Evolutionary conservation across 2,888 invertebrate species (phyloP), one percentile per base, ranked within the genome.

Genomic region (Trypoxylon attenuatum): DNA sequence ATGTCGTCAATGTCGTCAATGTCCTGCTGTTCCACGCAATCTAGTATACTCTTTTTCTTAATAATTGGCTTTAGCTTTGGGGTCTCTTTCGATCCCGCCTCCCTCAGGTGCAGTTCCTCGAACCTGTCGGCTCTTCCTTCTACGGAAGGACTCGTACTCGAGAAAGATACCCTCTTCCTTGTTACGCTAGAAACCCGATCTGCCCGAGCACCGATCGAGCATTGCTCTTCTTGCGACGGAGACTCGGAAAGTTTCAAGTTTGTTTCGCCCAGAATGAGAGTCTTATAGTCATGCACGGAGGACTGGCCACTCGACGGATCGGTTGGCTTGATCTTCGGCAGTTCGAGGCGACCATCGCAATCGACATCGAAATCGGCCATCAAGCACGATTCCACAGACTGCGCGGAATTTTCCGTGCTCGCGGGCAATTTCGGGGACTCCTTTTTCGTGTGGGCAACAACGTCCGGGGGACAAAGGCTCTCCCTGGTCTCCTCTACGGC

Each of bases 371-470:
- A 80, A 43, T 82, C 78, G 3, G 25, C 43, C 0, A 49, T 8
- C 22, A 16, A 15, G 13, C 54, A 41, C 0, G 29, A 5, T 4
- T 73, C 63, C 4, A 16, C 29, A 8, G 49, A 45, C 8, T 51
- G 57, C 5, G 5, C 33, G 13, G 10, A 13, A 10, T 33, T 13
- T 2, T 67, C 53, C 1, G 19, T 1, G 1, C 43, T 21, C 22
- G 4, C 38, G 5, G 47, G 2, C 0, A 49, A 23, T 8, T 50
- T 62, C 0, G 41, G 21, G 8, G 51, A 22, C 6, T 76, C 69
- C 16, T 77, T 81, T 27, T 82, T 82, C 0, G 82, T 82, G 13
- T 84, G 82, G 0, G 82, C 82, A 0, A 84, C 82, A 3, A 83
- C 78, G 46, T 84, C 84, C 0, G 83, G 84, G 2, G 81, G 82